A percentile compares a stretch with the other conserved stretches of the same genome.
Conservation (phyloP, 2,797 vertebrate genomes). For the Gymnopithys bicolor region DNA sequence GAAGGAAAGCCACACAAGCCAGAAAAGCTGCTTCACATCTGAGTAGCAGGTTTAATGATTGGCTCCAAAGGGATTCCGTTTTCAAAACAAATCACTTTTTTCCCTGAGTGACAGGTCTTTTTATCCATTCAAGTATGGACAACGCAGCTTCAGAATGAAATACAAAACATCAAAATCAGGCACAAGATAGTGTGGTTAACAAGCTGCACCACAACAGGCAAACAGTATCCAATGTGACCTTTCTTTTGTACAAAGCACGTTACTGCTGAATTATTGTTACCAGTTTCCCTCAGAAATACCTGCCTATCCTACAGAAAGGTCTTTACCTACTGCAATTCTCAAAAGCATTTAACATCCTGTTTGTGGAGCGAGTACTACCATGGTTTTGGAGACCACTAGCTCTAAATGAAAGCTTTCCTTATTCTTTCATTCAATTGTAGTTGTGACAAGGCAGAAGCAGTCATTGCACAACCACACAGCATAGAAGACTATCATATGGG, state of each 20-base stretch:
- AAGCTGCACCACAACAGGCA: not conserved
- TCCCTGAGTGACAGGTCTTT: not conserved
- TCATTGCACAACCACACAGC: not conserved
- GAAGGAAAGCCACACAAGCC: not conserved
- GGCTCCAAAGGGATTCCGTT: not conserved
- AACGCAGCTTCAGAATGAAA: not conserved
- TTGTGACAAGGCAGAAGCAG: not conserved
- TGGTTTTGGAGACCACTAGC: not conserved
- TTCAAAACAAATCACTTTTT: not conserved
- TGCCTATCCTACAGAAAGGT: not conserved
- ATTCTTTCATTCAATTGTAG: not conserved
- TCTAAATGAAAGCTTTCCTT: not conserved
- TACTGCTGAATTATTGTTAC: not conserved
- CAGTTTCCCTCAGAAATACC: not conserved
- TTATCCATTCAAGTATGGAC: not conserved
- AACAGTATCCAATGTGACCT: not conserved
- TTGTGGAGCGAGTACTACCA: not conserved
- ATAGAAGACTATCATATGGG: not conserved
- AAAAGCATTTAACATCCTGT: not conserved
- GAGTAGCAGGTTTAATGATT: not conserved
- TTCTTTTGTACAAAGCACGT: not conserved
- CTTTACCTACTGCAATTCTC: not conserved
- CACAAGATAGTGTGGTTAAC: not conserved
- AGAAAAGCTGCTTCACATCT: slow-evolving; percentile 29
- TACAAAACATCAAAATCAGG: not conserved